A percentile compares a stretch with the other conserved stretches of the same genome.
Conservation (phyloP, 2,113 vertebrate species). For the Willisornis vidua region DNA sequence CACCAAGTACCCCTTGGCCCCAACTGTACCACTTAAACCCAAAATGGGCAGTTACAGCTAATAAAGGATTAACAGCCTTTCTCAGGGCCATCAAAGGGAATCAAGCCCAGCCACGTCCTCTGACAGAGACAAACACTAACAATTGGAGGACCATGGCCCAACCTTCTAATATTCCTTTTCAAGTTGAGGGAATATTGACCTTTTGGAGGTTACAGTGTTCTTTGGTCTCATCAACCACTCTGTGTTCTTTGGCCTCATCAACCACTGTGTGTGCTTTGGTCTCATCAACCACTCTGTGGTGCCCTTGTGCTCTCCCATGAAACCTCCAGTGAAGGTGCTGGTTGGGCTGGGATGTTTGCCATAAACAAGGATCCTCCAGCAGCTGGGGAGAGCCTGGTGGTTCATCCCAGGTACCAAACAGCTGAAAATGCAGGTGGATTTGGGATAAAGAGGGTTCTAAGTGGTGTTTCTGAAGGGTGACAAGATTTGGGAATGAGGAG, state of each 20-base stretch:
- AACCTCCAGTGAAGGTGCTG: background rate
- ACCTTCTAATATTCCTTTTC: constrained; percentile 27
- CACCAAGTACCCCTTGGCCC: background rate
- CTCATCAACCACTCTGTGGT: constrained; percentile 2
- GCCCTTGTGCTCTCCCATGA: background rate
- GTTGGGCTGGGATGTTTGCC: background rate
- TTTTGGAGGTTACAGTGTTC: background rate
- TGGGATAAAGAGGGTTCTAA: background rate
- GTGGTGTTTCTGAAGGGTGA: background rate
- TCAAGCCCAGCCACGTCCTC: background rate
- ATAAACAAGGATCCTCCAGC: background rate
- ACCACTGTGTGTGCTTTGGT: background rate
- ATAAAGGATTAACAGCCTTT: background rate
- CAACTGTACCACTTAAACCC: background rate
- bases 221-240: constrained; percentile 1
- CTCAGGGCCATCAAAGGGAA: constrained; percentile 24
- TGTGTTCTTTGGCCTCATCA: constrained; percentile 19
- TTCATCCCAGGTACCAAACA: background rate
- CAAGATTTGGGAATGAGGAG: background rate
- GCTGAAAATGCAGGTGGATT: background rate
- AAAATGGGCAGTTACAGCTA: background rate
- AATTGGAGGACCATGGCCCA: background rate
- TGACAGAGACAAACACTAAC: constrained; percentile 17
- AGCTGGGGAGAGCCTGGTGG: background rate
- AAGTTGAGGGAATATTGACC: background rate